Percentiles rank a stretch among this genome's conserved stretches.
phyloP scores from a whole-genome alignment of 2,113 vertebrate species.

The Pantherophis guttatus region DNA sequence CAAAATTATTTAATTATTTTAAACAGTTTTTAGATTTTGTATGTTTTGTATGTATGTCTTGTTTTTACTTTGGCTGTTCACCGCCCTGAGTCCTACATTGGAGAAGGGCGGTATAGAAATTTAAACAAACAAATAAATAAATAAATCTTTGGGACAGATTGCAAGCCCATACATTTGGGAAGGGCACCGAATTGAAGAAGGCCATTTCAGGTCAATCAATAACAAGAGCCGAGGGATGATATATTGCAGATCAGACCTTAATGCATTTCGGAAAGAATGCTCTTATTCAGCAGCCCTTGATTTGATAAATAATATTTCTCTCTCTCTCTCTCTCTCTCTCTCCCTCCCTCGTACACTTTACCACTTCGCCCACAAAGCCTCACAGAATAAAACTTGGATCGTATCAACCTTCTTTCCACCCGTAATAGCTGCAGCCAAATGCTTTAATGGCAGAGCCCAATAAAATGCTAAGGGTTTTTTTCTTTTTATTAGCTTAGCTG shows the following conservation, averaged over 20 bases:
- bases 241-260: background rate
- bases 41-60: too few species aligned
- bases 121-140: too few species aligned
- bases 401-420: background rate
- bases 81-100: too few species aligned
- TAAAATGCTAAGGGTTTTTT: background rate
- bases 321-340: too few species aligned
- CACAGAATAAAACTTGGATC: background rate
- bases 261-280: background rate
- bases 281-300: conserved; percentile 5
- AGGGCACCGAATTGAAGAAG: background rate
- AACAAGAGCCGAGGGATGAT: background rate
- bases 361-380: background rate
- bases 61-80: too few species aligned
- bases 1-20: too few species aligned
- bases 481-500: background rate
- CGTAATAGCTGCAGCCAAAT: background rate
- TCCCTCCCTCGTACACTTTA: too few species aligned
- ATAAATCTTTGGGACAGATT: background rate
- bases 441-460: background rate
- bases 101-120: too few species aligned
- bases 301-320: background rate
- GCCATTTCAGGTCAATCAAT: background rate
- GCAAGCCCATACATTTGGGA: background rate
- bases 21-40: too few species aligned